Evolutionary conservation across 2,888 invertebrate genomes (phyloP).

Genomic region (Trichogramma evanescens): DNA sequence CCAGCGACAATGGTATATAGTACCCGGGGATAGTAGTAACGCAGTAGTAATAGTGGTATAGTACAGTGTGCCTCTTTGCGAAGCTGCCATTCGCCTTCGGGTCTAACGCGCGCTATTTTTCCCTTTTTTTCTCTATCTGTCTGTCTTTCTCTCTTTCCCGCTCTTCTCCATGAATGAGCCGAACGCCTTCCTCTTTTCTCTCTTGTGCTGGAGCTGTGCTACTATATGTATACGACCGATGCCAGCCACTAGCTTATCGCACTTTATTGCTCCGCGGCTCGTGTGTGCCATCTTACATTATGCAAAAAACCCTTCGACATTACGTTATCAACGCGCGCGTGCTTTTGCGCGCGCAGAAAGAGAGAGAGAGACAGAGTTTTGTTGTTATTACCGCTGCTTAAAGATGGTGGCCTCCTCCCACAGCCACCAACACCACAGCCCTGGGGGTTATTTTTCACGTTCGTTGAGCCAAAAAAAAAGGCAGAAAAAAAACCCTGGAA

Average conservation of each 20-base stretch:
- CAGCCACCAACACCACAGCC: too few species aligned
- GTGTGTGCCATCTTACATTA: not conserved
- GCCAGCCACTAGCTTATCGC: conserved; percentile 8
- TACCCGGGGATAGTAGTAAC: too few species aligned
- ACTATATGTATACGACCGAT: too few species aligned
- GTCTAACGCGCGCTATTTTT: too few species aligned
- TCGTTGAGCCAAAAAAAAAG: too few species aligned
- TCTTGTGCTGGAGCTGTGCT: not conserved
- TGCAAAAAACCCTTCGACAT: too few species aligned
- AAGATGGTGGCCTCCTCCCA: too few species aligned
- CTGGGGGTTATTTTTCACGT: too few species aligned
- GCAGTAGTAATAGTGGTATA: not conserved
- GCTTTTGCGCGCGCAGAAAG: not conserved
- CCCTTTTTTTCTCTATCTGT: not conserved
- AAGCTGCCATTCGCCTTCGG: not conserved
- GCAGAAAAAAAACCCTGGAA: too few species aligned
- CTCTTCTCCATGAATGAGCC: not conserved
- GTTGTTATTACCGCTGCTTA: too few species aligned
- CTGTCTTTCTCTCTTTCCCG: not conserved
- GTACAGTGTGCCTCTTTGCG: not conserved
- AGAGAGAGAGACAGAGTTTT: not conserved
- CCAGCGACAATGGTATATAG: not conserved
- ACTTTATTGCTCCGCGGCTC: conserved; percentile 10
- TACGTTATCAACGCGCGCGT: too few species aligned
- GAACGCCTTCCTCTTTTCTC: not conserved